Base-by-base conservation (phyloP, 2,113 vertebrate species). In the Platanista minor region DNA sequence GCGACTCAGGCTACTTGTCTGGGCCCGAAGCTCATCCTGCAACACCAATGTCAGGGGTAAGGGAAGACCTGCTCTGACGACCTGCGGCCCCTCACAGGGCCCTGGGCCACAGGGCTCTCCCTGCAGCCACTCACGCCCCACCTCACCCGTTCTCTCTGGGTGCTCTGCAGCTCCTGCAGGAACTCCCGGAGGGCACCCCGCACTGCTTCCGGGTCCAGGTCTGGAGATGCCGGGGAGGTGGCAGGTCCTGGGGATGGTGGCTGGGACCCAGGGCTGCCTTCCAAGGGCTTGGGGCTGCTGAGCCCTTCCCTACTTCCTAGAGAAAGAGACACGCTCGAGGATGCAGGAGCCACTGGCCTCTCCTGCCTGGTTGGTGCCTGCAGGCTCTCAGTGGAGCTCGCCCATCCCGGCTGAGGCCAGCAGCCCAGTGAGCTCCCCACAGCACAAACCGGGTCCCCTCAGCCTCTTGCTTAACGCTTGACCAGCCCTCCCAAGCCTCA, bases 61-160 rank as follows among this genome's bases (percentile, higher is more conserved):
- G 15, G 5, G 17, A 27, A 13, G 36, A 15, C 14, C 29, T 14
- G 66, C n/a, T 94, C 57, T 64, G 78, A 52, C 39, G 49, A n/a
- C 66, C 78, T 15, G 33, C 6, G 27, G 74, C 20, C 52, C 59
- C 72, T 7, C 15, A 0, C 31, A 12, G 46, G 33, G n/a, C 11
- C 29, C 43, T 27, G 0, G 1, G 69, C 87, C 27, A 1, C 39
- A 4, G 0, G 0, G 3, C 2, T 46, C 72, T 85, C 90, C 15
- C 3, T 4, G 39, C 2, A 29, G 66, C 86, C 82, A 3, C 36
- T 33, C 23, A 15, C 29, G 3, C 39, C 25, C 59, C 7, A 20
- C 31, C 87, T 64, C 97, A 99, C 99, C 99, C 99, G 98, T 6
- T 99, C 99, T 91, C 98, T 98, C 97, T 99, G 99, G 0, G 99